Evolutionary conservation across 2,113 vertebrate species (phyloP), one percentile per base, ranked within the genome.

Genomic region (Neopipo cinnamomea): DNA sequence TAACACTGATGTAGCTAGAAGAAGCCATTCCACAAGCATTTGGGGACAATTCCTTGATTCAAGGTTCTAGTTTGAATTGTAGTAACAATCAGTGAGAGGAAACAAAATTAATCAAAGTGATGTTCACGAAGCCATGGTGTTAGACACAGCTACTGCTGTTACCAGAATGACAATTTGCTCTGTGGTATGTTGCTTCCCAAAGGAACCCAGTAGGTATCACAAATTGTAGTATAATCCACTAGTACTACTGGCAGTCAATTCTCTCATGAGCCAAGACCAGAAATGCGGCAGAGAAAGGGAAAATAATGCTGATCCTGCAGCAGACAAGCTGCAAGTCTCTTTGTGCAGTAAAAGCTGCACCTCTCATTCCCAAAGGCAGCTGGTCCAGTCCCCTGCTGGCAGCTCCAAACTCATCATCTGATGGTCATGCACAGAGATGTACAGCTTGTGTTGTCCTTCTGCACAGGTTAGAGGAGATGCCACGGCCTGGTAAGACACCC

Each of bases 401-500:
- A 35, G 21, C 58, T 72, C 28, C 62, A 79, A 79, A 59, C 31
- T 19, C 19, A 1, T 33, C 28, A 6, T 31, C 23, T 44, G 53
- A 37, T 76, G 72, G 68, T 41, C 33, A 19, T 10, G 28, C 39
- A 37, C 37, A 80, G 85, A 27, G 11, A 52, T 17, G 41, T 41
- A 22, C 24, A 58, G 49, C 41, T 66, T 62, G 39, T 52, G 27
- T 33, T 68, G 25, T 9, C 30, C 70, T 67, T 49, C 77, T 75
- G 61, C n/a, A 23, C 2, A 19, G 50, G 25, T 59, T 8, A 79
- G 21, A 83, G 62, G 41, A 85, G 62, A 8, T 52, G 41, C 8
- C 0, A 2, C 8, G 47, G 22, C 58, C 27, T 37, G 52, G 17
- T 21, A 55, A 31, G 46, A 25, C 1, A 2, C 11, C 5, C n/a